Evolutionary conservation across 1,140 invertebrate species (phyloP), one percentile per base, ranked within the genome.

Genomic region (Drosophila teissieri): DNA sequence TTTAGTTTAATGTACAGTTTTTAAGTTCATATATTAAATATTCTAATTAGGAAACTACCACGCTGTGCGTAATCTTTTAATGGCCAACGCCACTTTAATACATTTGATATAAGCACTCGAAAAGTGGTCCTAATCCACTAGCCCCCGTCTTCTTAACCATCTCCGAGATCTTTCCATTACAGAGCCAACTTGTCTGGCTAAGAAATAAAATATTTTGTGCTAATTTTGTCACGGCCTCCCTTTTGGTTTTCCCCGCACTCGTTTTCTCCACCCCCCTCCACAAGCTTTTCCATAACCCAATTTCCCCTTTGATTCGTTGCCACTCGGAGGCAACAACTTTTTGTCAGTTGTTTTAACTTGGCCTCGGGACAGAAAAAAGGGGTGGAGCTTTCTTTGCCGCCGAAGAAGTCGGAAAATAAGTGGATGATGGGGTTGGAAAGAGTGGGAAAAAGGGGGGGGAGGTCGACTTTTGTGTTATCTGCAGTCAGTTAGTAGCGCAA

Each of bases 401-500:
- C 19, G 19, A 42, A 52, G 48, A 49, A 67, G 63, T 45, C 55
- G 62, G 34, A 44, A 48, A 67, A 34, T 24, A 51, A 51, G 61
- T 54, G 40, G 54, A 15, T 31, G 22, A 17, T 27, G 36, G 19
- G 11, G 14, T 14, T 15, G 42, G 34, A 22, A 11, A 7, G 3
- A 4, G 40, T 8, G 19, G 2, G 17, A 10, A 2, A 34, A 8
- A 4, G 14, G 8, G 2, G 5, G 44, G 4, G 36, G 17, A 15
- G 56, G 46, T 22, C 67, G 78, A 88, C 67, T 88, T 56, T 75
- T 83, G 70, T 86, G 80, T 88, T 88, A 88, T 88, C 84, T 80
- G 84, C 84, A 89, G 83, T 88, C 83, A 89, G 84, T 88, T 88
- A 89, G 79, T 80, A 83, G 84, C 83, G 84, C 45, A 88, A 56